A percentile compares a stretch with the other conserved stretches of the same genome.
Conservation (phyloP, 2,888 invertebrate genomes). For the Spisula solida region DNA sequence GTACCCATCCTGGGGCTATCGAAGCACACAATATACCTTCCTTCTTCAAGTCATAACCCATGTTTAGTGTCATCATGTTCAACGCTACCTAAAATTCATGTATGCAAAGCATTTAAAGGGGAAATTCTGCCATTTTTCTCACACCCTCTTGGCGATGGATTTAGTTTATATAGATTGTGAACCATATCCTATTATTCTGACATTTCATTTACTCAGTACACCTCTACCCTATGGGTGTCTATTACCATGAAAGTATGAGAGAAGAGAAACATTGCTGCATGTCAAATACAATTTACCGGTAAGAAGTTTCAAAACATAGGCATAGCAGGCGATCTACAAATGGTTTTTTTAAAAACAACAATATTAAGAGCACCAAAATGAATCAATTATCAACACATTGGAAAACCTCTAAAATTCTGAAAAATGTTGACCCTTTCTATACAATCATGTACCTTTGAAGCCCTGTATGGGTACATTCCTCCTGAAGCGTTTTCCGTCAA, state of each 20-base stretch:
- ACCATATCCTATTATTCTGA: no score
- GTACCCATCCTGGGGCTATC: slow-evolving; percentile 97
- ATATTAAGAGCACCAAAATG: not conserved
- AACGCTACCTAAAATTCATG: slow-evolving; percentile 89
- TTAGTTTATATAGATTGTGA: no score
- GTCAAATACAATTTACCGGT: no score
- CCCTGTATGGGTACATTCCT: slow-evolving; percentile 94
- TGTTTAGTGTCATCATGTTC: slow-evolving; percentile 95
- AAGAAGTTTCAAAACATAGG: not conserved
- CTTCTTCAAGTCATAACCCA: slow-evolving; percentile 93
- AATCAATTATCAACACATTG: not conserved
- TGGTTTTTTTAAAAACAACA: not conserved
- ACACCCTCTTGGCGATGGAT: not conserved
- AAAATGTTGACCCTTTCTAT: not conserved
- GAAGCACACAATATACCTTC: slow-evolving; percentile 92
- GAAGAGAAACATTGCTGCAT: no score
- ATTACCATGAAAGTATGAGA: no score
- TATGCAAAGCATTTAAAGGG: not conserved
- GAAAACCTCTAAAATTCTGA: not conserved
- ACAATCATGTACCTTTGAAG: slow-evolving; percentile 93
- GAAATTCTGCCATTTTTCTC: not conserved
- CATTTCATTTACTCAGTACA: no score
- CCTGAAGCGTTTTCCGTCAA: slow-evolving; percentile 92
- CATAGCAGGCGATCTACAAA: not conserved
- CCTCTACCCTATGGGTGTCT: no score